These are phyloP conservation scores for Paradoxurus hermaphroditus DNA, from an alignment of 2,113 vertebrate species.

Conservation along the genomic window DNA sequence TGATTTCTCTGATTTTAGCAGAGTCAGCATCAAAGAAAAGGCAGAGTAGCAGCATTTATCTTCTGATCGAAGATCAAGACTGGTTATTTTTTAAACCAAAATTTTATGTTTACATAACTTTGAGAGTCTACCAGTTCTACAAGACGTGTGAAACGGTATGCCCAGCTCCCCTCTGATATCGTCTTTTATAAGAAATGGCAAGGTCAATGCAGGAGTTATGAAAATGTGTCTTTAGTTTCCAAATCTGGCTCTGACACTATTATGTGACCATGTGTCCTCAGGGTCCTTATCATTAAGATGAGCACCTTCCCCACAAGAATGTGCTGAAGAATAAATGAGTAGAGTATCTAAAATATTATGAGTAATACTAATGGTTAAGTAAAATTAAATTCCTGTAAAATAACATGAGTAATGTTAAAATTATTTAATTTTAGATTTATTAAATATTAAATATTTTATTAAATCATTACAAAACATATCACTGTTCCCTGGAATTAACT, in stretches of 20 bases:
- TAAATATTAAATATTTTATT: not conserved
- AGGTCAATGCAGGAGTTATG: not conserved
- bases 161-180: not conserved
- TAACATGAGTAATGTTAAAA: not conserved
- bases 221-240: not conserved
- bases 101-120: not conserved
- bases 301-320: not conserved
- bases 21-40: not conserved
- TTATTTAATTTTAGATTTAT: not conserved
- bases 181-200: not conserved
- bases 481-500: not conserved
- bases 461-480: not conserved
- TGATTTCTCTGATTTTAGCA: not conserved
- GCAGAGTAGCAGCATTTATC: not conserved
- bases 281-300: not conserved
- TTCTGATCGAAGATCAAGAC: not conserved
- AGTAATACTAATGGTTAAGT: not conserved
- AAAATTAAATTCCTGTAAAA: not conserved
- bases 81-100: not conserved
- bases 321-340: not conserved
- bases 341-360: not conserved
- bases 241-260: not conserved
- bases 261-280: not conserved
- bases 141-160: not conserved
- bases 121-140: not conserved